Base-by-base conservation (phyloP, 1,140 invertebrate genomes). In the Dendrolimus punctatus region DNA sequence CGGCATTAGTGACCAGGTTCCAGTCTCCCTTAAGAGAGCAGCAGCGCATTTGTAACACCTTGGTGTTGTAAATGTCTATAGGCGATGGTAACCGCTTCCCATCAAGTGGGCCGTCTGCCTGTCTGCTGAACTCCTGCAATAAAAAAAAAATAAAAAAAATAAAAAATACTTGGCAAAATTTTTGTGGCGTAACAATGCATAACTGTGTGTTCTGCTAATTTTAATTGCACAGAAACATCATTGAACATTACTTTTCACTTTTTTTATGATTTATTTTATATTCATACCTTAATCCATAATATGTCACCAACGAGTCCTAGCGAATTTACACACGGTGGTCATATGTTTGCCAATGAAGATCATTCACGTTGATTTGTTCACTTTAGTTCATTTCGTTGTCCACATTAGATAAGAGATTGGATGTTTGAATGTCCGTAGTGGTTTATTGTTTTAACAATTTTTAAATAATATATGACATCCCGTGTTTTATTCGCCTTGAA, bases 401-500 rank as follows among this genome's bases (percentile, higher is more conserved):
- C 73, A 79, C 78, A 76, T 71, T 83, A 83, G 76, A 49, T 75
- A 72, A 76, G 76, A 74, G 66, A 76, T 75, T 86, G 71, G 80
- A 79, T 86, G 80, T 84, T 86, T 81, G 70, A 78, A 77, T 84
- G 81, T 84, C 71, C 71, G 80, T 86, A 86, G 83, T 79, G 70
- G 73, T 71, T 81, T 75, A 74, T 65, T 62, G 76, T 80, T 77
- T 71, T 39, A 71, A 78, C 76, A 84, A 74, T 80, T 79, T 23
- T 23, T 66, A 83, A 76, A 83, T 84, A 84, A 85, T 87, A 82
- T 87, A 87, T 85, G 83, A 87, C 83, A 87, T 85, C 80, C 80
- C 81, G 83, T 85, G 83, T 87, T 87, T 87, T 77, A 84, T 87
- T 87, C 81, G 81, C 77, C 73, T 85, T 85, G 80, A 87, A 85